Evolutionary conservation across 2,797 vertebrate species (phyloP).

Genomic region (Arnoldichthys spilopterus): DNA sequence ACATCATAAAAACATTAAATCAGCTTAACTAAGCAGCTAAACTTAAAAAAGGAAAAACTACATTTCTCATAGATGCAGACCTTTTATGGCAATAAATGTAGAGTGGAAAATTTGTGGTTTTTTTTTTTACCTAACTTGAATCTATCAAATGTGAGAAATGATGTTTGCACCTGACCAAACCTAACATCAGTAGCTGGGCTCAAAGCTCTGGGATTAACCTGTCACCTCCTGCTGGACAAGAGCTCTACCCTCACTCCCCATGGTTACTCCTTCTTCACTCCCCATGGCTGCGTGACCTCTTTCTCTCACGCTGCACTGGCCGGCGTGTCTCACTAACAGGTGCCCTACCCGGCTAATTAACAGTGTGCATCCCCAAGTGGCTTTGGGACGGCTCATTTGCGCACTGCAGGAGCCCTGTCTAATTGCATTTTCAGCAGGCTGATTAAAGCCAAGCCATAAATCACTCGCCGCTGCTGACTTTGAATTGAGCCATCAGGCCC

Average conservation of each 20-base stretch:
- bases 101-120: too few relatives aligned
- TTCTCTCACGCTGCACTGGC: constrained; percentile 25
- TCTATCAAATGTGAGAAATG: not conserved
- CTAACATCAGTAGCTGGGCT: too few relatives aligned
- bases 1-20: too few relatives aligned
- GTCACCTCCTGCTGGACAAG: not conserved
- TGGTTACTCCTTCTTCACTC: constrained; percentile 35
- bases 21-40: too few relatives aligned
- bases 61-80: too few relatives aligned
- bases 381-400: constrained; percentile 63
- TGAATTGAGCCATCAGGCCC: constrained; percentile 62
- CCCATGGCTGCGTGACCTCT: constrained; percentile 41
- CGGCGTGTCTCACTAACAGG: constrained; percentile 57
- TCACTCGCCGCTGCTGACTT: constrained; percentile 59
- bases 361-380: constrained; percentile 59
- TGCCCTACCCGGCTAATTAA: constrained; percentile 64
- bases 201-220: not conserved
- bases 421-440: constrained; percentile 65
- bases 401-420: constrained; percentile 61
- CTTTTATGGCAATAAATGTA: not conserved
- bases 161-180: not conserved
- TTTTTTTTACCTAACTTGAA: not conserved
- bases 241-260: constrained; percentile 10
- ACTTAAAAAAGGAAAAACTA: too few relatives aligned
- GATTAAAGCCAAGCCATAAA: constrained; percentile 66